A percentile compares a stretch with the other conserved stretches of the same genome.
phyloP scores from a whole-genome alignment of 2,113 vertebrate species.

The Bubo scandiacus region DNA sequence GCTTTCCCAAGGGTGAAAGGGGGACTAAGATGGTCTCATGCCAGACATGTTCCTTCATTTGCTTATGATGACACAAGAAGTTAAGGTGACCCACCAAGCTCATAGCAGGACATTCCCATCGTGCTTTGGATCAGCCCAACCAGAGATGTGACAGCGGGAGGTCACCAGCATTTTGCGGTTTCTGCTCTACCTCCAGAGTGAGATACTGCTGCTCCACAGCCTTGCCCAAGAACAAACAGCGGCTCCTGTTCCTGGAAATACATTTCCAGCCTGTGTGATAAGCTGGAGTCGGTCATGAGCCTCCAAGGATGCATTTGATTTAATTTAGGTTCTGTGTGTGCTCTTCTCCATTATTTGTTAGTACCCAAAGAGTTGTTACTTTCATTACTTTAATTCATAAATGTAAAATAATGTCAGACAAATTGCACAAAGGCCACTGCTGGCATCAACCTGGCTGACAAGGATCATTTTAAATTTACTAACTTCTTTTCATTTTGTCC shows the following conservation, averaged over 20 bases:
- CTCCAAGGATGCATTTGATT: background rate
- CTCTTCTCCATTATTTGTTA: background rate
- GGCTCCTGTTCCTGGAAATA: background rate
- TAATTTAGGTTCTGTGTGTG: background rate
- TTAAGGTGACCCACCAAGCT: background rate
- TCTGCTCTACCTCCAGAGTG: background rate
- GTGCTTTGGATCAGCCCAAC: background rate
- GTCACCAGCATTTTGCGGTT: background rate
- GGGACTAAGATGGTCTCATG: fast-evolving
- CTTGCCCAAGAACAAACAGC: background rate
- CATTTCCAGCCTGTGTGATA: background rate
- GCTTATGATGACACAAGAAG: background rate
- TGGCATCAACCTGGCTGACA: background rate
- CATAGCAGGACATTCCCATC: fast-evolving
- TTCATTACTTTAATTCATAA: background rate
- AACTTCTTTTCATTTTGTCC: background rate
- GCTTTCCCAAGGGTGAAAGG: background rate
- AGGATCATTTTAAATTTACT: background rate
- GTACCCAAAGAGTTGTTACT: background rate
- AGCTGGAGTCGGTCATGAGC: background rate
- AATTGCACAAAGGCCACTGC: background rate
- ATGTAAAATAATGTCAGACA: background rate
- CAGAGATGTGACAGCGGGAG: background rate
- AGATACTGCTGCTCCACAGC: background rate
- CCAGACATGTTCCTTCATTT: background rate